These are phyloP conservation scores for Conomelus anceps DNA, from an alignment of 2,888 invertebrate genomes.

Conservation along the genomic window DNA sequence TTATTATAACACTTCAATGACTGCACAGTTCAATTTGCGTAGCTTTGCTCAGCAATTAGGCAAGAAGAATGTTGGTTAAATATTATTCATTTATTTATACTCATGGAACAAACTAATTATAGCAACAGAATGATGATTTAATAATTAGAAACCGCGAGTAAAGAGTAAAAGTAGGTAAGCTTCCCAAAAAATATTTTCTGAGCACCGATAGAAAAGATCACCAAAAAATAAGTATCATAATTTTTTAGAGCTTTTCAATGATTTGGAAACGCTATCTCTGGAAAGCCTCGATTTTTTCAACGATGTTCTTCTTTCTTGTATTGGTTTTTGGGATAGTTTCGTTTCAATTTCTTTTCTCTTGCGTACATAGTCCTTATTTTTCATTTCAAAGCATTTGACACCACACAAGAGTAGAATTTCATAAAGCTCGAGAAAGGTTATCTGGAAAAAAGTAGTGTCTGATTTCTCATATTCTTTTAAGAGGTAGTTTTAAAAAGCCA, in stretches of 20 bases:
- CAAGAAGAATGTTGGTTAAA: no score
- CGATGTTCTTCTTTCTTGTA: background rate
- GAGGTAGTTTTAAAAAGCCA: no score
- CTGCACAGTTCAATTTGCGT: no score
- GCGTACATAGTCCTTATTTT: background rate
- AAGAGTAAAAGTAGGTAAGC: no score
- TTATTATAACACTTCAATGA: no score
- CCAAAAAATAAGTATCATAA: background rate
- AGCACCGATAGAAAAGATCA: no score
- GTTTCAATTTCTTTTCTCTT: background rate
- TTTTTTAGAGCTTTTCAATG: background rate
- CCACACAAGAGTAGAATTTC: conserved; percentile 18
- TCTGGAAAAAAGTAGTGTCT: background rate
- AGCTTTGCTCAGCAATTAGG: no score
- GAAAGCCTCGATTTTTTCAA: background rate
- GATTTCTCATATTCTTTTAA: background rate
- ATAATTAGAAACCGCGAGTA: background rate
- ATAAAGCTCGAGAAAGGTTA: conserved; percentile 20
- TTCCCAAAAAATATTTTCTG: no score
- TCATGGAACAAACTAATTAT: no score
- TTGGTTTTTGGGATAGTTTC: background rate
- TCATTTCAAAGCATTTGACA: background rate
- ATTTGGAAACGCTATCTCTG: background rate
- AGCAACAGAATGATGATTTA: no score
- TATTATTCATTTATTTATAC: no score